A percentile compares a stretch with the other conserved stretches of the same genome.
Evolutionary conservation across 2,888 invertebrate species (phyloP).

Genomic region (Philereme vetulata): DNA sequence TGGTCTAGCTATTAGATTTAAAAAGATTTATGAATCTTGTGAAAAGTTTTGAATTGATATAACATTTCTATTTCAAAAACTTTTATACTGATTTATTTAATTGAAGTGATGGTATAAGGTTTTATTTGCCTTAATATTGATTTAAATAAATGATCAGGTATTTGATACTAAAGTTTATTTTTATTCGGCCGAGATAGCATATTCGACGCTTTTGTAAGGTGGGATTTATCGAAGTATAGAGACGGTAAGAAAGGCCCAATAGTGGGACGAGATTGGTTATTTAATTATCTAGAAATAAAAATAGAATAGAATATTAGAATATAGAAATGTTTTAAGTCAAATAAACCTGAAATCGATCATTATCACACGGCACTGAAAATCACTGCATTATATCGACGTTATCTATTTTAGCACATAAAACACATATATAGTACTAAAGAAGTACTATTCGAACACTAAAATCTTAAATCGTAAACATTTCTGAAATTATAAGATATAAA

Average conservation of each 20-base stretch:
- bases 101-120: not conserved
- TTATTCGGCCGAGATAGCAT: too few species aligned
- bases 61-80: not conserved
- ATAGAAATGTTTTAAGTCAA: not conserved
- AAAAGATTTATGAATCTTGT: slow-evolving; percentile 9
- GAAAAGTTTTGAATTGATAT: slow-evolving; percentile 3
- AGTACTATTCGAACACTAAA: too few species aligned
- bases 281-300: too few species aligned
- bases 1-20: slow-evolving; percentile 2
- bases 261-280: too few species aligned
- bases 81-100: not conserved
- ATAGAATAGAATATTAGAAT: too few species aligned
- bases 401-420: not conserved
- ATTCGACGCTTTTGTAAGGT: too few species aligned
- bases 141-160: not conserved
- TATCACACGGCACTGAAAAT: too few species aligned
- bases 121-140: not conserved
- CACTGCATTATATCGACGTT: too few species aligned
- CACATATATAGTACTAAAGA: too few species aligned
- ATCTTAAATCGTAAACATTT: not conserved
- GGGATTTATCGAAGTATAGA: too few species aligned
- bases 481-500: not conserved
- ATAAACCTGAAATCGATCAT: not conserved
- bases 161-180: not conserved
- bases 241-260: too few species aligned